These are phyloP conservation scores for Arctopsyche grandis DNA, from an alignment of 1,140 invertebrate species.

Conservation along the genomic window DNA sequence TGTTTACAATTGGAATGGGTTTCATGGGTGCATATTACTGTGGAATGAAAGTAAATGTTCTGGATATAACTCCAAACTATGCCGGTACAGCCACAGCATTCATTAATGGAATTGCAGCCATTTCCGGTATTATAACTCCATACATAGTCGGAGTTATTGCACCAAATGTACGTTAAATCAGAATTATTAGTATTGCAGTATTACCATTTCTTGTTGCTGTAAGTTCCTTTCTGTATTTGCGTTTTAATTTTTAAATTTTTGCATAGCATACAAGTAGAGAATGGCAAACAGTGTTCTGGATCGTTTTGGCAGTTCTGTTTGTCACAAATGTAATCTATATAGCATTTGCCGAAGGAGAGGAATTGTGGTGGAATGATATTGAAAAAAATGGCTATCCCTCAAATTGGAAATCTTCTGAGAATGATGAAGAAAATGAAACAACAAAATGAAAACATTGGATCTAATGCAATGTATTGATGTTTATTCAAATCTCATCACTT, in stretches of 20 bases:
- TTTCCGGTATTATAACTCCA: conserved; percentile 81
- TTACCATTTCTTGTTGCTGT: background rate
- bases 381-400: conserved; percentile 45
- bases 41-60: conserved; percentile 77
- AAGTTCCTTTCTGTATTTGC: background rate
- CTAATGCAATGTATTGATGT: too few species aligned
- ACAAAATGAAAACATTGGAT: background rate
- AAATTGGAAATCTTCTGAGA: too few species aligned
- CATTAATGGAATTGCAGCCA: conserved; percentile 79
- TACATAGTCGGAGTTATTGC: conserved; percentile 81
- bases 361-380: conserved; percentile 72
- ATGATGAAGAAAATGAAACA: background rate
- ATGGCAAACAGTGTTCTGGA: conserved; percentile 82
- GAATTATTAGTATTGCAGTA: conserved; percentile 54
- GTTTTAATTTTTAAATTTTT: background rate
- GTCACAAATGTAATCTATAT: conserved; percentile 74
- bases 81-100: conserved; percentile 83
- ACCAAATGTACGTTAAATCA: conserved; percentile 68
- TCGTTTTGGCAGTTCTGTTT: conserved; percentile 73
- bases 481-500: too few species aligned
- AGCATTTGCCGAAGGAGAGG: conserved; percentile 72
- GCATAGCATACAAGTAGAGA: conserved; percentile 57
- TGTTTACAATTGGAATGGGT: conserved; percentile 76
- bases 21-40: conserved; percentile 77
- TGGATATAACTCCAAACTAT: conserved; percentile 82